Evolutionary conservation across 1,140 invertebrate genomes (phyloP).

Genomic region (Drosophila elegans): DNA sequence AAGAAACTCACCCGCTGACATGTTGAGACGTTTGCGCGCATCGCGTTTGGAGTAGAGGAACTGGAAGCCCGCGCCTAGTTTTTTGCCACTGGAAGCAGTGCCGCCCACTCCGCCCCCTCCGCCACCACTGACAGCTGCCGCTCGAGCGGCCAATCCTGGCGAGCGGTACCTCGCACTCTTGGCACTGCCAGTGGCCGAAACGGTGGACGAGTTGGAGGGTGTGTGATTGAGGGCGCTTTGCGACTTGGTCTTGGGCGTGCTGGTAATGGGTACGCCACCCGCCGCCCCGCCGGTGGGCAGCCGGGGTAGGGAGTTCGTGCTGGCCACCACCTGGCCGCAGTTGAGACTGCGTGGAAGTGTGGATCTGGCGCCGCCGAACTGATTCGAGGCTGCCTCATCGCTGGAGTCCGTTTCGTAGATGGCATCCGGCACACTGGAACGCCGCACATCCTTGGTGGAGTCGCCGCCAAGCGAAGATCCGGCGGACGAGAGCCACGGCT

Average conservation of each 20-base stretch:
- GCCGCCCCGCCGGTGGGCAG: conserved; percentile 87
- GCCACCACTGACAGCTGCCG: conserved; percentile 85
- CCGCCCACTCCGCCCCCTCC: conserved; percentile 8
- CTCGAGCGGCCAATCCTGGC: conserved; percentile 88
- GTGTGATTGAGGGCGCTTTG: conserved; percentile 88
- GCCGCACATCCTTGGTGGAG: conserved; percentile 77
- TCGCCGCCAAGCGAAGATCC: conserved; percentile 57
- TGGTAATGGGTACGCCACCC: conserved; percentile 73
- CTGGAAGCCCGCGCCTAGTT: conserved; percentile 90
- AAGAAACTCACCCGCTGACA: conserved; percentile 85
- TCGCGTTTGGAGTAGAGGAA: conserved; percentile 86
- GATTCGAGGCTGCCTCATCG: conserved; percentile 88
- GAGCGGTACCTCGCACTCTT: conserved; percentile 94
- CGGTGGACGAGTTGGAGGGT: conserved; percentile 28
- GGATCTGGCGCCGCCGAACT: conserved; percentile 85
- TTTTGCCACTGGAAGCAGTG: conserved; percentile 85
- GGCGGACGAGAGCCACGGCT: conserved; percentile 85
- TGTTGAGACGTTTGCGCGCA: conserved; percentile 86
- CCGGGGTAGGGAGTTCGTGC: conserved; percentile 91
- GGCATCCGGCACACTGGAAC: conserved; percentile 90
- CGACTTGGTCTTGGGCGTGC: conserved; percentile 88
- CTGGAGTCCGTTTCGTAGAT: conserved; percentile 88
- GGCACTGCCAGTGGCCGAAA: conserved; percentile 87
- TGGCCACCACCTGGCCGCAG: conserved; percentile 85
- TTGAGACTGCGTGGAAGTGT: conserved; percentile 89